Base-by-base conservation (phyloP, 2,888 invertebrate genomes). In the Pandemis cinnamomeana region DNA sequence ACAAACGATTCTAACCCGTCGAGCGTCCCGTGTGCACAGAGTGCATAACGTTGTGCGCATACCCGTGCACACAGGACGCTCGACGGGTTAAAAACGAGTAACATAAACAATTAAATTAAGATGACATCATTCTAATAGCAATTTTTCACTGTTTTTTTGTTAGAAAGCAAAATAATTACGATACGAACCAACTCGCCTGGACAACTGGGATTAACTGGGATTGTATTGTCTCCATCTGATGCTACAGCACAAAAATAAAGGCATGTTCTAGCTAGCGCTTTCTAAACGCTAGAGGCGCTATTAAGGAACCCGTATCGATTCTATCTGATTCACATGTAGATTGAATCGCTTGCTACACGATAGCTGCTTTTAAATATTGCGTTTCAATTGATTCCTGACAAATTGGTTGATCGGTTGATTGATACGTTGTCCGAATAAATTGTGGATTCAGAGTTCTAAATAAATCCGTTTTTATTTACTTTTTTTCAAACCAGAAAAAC, bases 271-370 rank as follows among this genome's bases (percentile, higher is more conserved):
- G 42, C n/a, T 44, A n/a, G 42, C 62, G 46, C 48, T 27, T 46
- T 27, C 64, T 61, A 61, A 41, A 61, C 64, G 48, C 42, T 48
- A 64, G 64, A 20, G 64, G 48, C 27, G 27, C 48, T 48, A 15
- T n/a, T 64, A 64, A 48, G 27, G 64, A 44, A 11, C 46, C 48
- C 48, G 13, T 10, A 64, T 64, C 27, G 64, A 48, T 66, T 36
- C 8, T 51, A 66, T 66, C 66, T 51, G 51, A 66, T 51, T 66
- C 51, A 51, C 48, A 66, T 66, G 66, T 51, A 51, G 51, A 66
- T 66, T 66, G n/a, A 36, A 66, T 36, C 46, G 46, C 11, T 6
- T 36, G 64, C 13, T 36, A 36, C 7, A 51, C 46, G 51, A 51
- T 66, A 66, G 20, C 55, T 42, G 20, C 44, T 46, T 63, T 58